Percentiles rank a stretch among this genome's conserved stretches.
Evolutionary conservation across 2,888 invertebrate genomes (phyloP).

Genomic region (Drosophila maculinotata): DNA sequence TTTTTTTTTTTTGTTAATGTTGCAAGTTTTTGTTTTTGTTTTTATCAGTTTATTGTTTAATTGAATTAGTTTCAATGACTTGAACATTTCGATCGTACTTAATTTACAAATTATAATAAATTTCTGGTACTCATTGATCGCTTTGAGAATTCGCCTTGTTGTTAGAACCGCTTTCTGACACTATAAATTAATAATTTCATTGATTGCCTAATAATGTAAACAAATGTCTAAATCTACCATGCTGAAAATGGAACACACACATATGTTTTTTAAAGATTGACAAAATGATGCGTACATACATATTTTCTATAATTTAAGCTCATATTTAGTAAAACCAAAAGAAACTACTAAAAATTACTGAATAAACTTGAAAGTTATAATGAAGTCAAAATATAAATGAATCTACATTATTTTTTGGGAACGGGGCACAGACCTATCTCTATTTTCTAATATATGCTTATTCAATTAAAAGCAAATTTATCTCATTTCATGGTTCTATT

Average conservation of each 20-base stretch:
- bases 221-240: slow-evolving; percentile 8
- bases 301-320: slow-evolving; percentile 64
- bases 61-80: slow-evolving; percentile 21
- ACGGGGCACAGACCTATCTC: no score
- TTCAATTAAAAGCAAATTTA: no score
- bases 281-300: slow-evolving; percentile 31
- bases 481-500: no score
- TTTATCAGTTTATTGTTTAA: slow-evolving; percentile 57
- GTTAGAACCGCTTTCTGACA: slow-evolving; percentile 4
- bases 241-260: slow-evolving; percentile 6
- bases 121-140: slow-evolving; percentile 36
- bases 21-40: slow-evolving; percentile 50
- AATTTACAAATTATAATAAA: slow-evolving; percentile 46
- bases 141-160: slow-evolving; percentile 17
- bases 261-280: slow-evolving; percentile 26
- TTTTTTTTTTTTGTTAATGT: slow-evolving; percentile 42
- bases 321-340: slow-evolving; percentile 63
- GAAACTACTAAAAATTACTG: slow-evolving; percentile 64
- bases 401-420: neutral
- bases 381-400: slow-evolving; percentile 42
- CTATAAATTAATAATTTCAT: slow-evolving; percentile 19
- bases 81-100: slow-evolving; percentile 44
- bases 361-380: slow-evolving; percentile 73
- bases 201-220: slow-evolving; percentile 10
- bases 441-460: no score